phyloP scores from a whole-genome alignment of 2,113 vertebrate genomes.

The Callionymus lyra region DNA sequence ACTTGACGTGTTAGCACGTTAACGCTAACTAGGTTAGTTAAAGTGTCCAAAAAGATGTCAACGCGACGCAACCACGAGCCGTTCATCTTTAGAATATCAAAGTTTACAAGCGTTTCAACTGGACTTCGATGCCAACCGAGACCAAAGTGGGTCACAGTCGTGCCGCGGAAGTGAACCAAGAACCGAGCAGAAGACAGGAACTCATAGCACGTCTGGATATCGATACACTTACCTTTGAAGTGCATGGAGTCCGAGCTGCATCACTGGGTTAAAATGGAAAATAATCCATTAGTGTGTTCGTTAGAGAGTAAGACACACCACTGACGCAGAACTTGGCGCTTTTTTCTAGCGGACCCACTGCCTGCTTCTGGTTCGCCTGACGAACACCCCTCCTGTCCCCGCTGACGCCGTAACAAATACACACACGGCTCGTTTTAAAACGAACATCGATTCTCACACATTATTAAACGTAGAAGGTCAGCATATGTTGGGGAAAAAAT shows the following conservation, averaged over 20 bases:
- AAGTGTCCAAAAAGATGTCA: background rate
- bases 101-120: background rate
- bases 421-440: too few relatives aligned
- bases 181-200: background rate
- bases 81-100: accelerated
- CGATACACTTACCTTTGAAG: slow-evolving; percentile 20
- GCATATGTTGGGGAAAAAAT: too few relatives aligned
- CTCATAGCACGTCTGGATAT: accelerated
- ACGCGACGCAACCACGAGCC: too few relatives aligned
- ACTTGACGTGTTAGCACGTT: slow-evolving; percentile 20
- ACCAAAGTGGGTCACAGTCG: slow-evolving; percentile 34
- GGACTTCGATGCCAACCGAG: slow-evolving; percentile 1
- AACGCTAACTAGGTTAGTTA: slow-evolving; percentile 7
- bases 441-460: too few relatives aligned
- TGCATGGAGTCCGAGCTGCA: slow-evolving; percentile 11
- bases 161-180: slow-evolving; percentile 3
- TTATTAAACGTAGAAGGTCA: too few relatives aligned
- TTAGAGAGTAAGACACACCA: background rate
- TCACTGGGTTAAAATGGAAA: too few relatives aligned
- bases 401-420: background rate
- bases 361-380: slow-evolving; percentile 16
- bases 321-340: slow-evolving; percentile 64
- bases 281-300: too few relatives aligned
- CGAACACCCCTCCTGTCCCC: background rate
- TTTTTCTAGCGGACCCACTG: slow-evolving; percentile 57